Base-by-base conservation (phyloP, 2,797 vertebrate species). In the Pantherophis vulpinus region DNA sequence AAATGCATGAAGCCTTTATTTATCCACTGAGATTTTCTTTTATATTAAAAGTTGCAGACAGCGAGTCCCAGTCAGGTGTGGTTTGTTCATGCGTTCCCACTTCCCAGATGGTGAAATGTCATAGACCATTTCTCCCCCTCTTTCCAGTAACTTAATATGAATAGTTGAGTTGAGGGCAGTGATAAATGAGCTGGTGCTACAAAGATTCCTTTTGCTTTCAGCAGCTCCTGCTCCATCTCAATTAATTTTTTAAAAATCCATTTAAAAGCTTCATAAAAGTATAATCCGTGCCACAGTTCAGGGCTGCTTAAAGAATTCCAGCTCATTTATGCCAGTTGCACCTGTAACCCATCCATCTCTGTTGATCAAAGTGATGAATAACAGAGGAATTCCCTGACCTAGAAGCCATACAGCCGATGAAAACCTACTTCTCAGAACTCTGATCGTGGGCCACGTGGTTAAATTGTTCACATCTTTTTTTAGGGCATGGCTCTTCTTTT, bases 221-320 rank as follows among this genome's bases (percentile, higher is more conserved):
- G 93, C 91, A 95, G 91, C 83, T 61, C 89, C 90, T 92, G 92
- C 93, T 96, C 58, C 93, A 58, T 92, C 91, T 95, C 92, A 93
- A 95, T 95, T 95, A 88, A 88, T 92, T 90, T 94, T 92, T 93
- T 63, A 94, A 91, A 93, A 95, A 91, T 94, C 94, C 8, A 0
- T 91, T 96, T 56, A 96, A 93, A 95, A 93, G 91, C 89, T 91
- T 96, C 95, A 94, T 96, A 96, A 94, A 94, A 96, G 90, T 74
- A 91, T 92, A 93, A 91, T 96, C 93, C 95, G 94, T 94, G 92
- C 92, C 0, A 0, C 91, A 94, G 94, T 23, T 92, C 0, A 0
- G 55, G 61, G 86, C 92, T 94, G 54, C 94, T 95, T 94, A 95
- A 92, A 94, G 91, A 94, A 91, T 89, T 90, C 92, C 90, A 90